Evolutionary conservation across 2,797 vertebrate species (phyloP).

Genomic region (Neomorphus geoffroyi): DNA sequence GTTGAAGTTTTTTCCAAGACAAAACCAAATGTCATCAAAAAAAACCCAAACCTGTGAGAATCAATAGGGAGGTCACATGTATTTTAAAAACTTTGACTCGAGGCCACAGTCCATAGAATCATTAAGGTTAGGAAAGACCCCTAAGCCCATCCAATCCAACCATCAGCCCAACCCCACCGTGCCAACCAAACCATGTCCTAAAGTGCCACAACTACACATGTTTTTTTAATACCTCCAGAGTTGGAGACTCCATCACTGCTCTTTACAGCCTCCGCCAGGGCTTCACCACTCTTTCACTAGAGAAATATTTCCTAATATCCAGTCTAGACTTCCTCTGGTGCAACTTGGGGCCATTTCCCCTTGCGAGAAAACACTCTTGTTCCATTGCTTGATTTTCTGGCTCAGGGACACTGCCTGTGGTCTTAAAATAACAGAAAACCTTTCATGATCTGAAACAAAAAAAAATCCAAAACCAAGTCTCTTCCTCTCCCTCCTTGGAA

Average conservation of each 20-base stretch:
- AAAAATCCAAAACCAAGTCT: background rate
- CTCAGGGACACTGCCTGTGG: accelerated
- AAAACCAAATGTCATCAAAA: background rate
- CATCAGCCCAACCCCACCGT: no score
- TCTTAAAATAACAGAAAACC: background rate
- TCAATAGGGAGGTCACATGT: background rate
- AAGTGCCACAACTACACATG: no score
- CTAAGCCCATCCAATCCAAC: no score
- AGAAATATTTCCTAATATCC: no score
- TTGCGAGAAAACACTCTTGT: background rate
- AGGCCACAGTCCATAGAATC: background rate
- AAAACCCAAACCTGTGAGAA: background rate
- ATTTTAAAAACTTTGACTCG: background rate
- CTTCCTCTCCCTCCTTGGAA: background rate
- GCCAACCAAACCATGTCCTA: no score
- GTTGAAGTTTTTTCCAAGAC: background rate
- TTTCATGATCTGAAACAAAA: background rate
- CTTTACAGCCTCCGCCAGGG: no score
- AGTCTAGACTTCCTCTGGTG: no score
- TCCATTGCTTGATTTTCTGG: background rate
- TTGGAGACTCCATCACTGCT: no score
- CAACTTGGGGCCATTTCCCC: no score
- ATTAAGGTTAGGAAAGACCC: no score
- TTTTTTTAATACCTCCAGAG: no score
- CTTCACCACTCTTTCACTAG: no score